These are phyloP conservation scores for Bhutanitis thaidina DNA, from an alignment of 2,888 invertebrate genomes.

Conservation along the genomic window DNA sequence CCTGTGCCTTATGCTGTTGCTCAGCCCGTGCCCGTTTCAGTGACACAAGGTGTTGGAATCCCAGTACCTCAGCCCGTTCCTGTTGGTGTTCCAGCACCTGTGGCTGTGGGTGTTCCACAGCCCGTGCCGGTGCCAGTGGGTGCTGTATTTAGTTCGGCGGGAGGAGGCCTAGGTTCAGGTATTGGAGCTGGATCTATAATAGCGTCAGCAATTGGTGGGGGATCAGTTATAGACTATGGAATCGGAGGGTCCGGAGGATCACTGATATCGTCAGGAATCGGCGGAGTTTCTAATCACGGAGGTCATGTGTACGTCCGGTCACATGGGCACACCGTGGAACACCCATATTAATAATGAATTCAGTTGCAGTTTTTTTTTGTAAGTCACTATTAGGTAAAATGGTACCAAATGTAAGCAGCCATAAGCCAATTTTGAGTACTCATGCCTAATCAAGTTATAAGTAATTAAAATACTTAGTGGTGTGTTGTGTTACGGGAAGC, in stretches of 20 bases:
- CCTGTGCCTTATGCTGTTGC: constrained; percentile 78
- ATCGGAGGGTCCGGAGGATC: background rate
- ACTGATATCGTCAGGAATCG: constrained; percentile 10
- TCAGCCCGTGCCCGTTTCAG: constrained; percentile 72
- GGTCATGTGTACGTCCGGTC: constrained; percentile 26
- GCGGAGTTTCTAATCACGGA: constrained; percentile 14
- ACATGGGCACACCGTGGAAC: constrained; percentile 38
- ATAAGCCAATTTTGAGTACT: constrained; percentile 20
- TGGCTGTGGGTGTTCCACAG: constrained; percentile 57
- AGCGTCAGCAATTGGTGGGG: constrained; percentile 10
- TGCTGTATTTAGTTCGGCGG: constrained; percentile 15
- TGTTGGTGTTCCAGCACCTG: constrained; percentile 61
- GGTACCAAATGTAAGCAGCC: constrained; percentile 10
- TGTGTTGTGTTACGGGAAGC: constrained; percentile 13
- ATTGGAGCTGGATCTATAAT: constrained; percentile 19
- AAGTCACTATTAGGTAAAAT: constrained; percentile 15
- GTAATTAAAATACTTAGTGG: constrained; percentile 3
- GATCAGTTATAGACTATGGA: background rate
- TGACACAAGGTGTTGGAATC: constrained; percentile 73
- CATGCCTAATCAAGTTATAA: constrained; percentile 25
- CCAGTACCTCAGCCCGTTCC: constrained; percentile 77
- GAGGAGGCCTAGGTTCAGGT: constrained; percentile 10
- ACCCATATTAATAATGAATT: constrained; percentile 31
- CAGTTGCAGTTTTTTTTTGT: constrained; percentile 7
- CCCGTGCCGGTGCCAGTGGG: constrained; percentile 47